Evolutionary conservation across 2,113 vertebrate genomes (phyloP).

Genomic region (Heptranchias perlo): DNA sequence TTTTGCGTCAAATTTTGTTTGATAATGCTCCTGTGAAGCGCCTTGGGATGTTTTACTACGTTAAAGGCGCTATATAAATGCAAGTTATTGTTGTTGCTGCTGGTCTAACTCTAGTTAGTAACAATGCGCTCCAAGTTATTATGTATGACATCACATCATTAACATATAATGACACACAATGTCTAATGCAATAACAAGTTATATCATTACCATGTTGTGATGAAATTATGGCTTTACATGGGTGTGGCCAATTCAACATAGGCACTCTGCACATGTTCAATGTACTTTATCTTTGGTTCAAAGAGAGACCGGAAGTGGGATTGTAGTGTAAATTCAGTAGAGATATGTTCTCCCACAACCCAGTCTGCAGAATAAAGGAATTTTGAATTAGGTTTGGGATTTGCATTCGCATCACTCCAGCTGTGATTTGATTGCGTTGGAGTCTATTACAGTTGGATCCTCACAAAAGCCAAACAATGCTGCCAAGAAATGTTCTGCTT

Average conservation of each 20-base stretch:
- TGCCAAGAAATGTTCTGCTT: conserved; percentile 23
- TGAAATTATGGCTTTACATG: background rate
- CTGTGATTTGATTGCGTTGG: background rate
- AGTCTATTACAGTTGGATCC: background rate
- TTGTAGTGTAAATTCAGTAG: background rate
- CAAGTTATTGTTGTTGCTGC: background rate
- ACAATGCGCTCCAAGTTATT: background rate
- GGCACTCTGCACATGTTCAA: background rate
- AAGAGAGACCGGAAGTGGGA: background rate
- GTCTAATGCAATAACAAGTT: too few relatives aligned
- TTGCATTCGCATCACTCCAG: background rate
- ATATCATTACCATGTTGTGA: background rate
- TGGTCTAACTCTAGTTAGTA: background rate
- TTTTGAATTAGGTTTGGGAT: conserved; percentile 12
- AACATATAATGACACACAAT: background rate
- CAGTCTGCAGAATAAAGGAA: background rate
- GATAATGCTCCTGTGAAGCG: too few relatives aligned
- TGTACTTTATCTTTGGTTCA: background rate
- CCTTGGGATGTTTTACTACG: too few relatives aligned
- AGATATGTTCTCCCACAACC: background rate
- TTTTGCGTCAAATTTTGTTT: too few relatives aligned
- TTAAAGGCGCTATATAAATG: too few relatives aligned
- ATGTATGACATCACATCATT: background rate
- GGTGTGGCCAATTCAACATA: background rate
- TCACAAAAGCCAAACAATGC: background rate